These are phyloP conservation scores for Catalaphyllia jardinei DNA, from an alignment of 64 coral and sea anemone genomes.

Conservation along the genomic window DNA sequence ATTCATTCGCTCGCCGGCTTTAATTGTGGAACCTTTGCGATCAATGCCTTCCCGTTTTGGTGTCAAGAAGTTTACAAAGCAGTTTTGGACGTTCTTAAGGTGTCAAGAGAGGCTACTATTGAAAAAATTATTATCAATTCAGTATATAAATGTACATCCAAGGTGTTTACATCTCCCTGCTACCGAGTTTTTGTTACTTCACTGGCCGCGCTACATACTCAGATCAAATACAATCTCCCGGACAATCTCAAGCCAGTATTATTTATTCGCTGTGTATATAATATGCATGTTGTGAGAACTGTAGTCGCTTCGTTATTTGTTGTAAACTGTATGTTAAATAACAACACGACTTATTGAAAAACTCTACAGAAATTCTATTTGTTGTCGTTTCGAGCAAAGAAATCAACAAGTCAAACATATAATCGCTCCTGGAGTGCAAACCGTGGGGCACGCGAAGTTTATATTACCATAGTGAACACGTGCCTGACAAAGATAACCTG, in stretches of 20 bases:
- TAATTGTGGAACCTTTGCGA: too few species aligned
- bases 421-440: background rate
- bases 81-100: too few species aligned
- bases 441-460: background rate
- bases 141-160: too few species aligned
- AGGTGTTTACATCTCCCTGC: too few species aligned
- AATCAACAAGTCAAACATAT: background rate
- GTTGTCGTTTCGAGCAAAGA: background rate
- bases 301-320: background rate
- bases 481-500: background rate
- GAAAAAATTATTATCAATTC: too few species aligned
- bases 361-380: background rate
- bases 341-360: background rate
- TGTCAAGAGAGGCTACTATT: too few species aligned
- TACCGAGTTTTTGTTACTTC: too few species aligned
- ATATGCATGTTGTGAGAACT: background rate
- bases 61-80: too few species aligned
- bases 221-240: too few species aligned
- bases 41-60: too few species aligned
- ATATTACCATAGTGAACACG: background rate
- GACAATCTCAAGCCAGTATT: background rate
- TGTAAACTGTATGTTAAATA: background rate
- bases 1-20: too few species aligned
- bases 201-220: too few species aligned
- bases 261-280: background rate